These are phyloP conservation scores for Pecten maximus DNA, from an alignment of 2,888 invertebrate species.

Conservation along the genomic window DNA sequence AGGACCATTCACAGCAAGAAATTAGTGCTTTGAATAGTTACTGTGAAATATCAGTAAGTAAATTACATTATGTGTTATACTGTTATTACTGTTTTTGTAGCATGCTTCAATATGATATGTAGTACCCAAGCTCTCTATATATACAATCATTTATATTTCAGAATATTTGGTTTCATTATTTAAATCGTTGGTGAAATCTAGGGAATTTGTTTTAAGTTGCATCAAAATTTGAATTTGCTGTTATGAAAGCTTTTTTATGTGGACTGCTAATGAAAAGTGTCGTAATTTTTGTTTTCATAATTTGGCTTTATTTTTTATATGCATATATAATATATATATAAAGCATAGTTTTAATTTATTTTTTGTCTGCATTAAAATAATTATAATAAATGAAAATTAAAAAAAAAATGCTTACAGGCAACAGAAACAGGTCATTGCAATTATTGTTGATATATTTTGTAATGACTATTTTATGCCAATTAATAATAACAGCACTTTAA, in stretches of 20 bases:
- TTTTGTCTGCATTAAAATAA: background rate
- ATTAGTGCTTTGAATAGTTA: constrained; percentile 90
- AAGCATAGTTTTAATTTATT: no score
- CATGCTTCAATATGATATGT: constrained; percentile 13
- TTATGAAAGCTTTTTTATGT: background rate
- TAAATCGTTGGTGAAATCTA: background rate
- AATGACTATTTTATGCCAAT: no score
- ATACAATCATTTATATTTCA: background rate
- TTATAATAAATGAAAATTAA: no score
- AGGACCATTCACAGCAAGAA: constrained; percentile 92
- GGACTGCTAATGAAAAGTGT: background rate
- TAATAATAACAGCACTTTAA: no score
- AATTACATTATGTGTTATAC: background rate
- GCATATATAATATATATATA: no score
- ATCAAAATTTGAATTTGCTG: background rate
- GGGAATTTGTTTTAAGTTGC: background rate
- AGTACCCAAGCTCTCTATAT: background rate
- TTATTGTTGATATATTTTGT: background rate
- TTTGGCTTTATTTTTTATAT: background rate
- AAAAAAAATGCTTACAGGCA: background rate
- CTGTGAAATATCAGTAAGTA: constrained; percentile 88
- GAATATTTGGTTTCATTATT: background rate
- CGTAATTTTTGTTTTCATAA: background rate
- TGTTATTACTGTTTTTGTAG: constrained; percentile 26
- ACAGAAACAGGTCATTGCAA: background rate